phyloP scores from a whole-genome alignment of 2,797 vertebrate species.

The Fratercula arctica region DNA sequence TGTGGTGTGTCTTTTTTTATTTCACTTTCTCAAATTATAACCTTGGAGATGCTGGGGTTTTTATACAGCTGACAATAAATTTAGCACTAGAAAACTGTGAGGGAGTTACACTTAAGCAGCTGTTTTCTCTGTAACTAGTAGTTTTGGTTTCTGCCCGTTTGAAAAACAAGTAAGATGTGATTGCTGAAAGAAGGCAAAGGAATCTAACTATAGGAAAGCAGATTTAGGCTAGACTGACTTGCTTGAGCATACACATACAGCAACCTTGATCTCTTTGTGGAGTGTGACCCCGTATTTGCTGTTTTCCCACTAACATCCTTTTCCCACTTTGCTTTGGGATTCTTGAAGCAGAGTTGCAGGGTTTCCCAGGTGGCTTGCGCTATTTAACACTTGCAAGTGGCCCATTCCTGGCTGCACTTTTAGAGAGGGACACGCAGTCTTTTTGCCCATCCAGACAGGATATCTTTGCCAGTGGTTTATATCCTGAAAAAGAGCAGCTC shows the following conservation, averaged over 20 bases:
- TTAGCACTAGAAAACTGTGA: conserved; percentile 8
- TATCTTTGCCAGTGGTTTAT: background rate
- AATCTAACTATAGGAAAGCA: background rate
- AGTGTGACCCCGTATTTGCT: background rate
- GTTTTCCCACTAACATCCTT: background rate
- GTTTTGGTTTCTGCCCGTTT: conserved; percentile 4
- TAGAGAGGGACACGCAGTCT: background rate
- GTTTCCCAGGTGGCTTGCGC: background rate
- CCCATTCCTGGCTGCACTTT: background rate
- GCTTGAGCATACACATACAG: background rate
- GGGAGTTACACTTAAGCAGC: background rate
- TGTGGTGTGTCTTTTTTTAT: background rate
- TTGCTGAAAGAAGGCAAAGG: conserved; percentile 4
- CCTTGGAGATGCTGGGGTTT: background rate
- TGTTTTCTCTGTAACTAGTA: conserved; percentile 10
- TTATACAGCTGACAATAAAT: conserved; percentile 28
- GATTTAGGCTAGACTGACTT: background rate
- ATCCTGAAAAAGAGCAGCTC: background rate
- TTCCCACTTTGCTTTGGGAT: background rate
- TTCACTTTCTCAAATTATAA: conserved; percentile 29
- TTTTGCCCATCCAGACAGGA: background rate
- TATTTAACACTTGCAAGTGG: fast-evolving
- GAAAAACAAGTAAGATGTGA: background rate
- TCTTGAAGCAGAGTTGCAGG: background rate
- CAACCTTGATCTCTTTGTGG: background rate